Conservation (phyloP, 2,113 vertebrate genomes). For the Thinocorus orbignyianus region DNA sequence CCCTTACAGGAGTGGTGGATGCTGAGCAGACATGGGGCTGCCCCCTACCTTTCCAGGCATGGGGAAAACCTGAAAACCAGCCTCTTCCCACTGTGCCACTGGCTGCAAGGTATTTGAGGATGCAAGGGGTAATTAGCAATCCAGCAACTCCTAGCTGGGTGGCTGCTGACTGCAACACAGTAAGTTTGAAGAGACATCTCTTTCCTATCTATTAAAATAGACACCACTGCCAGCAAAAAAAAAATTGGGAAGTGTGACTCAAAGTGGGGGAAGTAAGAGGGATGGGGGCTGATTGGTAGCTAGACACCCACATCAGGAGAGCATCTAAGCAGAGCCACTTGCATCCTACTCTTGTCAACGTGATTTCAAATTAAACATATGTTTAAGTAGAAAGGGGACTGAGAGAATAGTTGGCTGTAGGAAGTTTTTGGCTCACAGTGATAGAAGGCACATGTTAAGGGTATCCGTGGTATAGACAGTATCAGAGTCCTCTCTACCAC, state of each 20-base stretch:
- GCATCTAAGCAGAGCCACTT: not conserved
- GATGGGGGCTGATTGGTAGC: not conserved
- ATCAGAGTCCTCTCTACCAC: not conserved
- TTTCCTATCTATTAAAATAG: constrained; percentile 35
- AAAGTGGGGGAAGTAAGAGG: constrained; percentile 34
- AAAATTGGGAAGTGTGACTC: constrained; percentile 11
- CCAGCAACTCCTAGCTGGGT: not conserved
- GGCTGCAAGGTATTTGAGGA: not conserved
- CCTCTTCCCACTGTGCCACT: not conserved
- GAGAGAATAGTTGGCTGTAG: not conserved
- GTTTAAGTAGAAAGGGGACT: not conserved
- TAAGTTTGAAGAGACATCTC: not conserved
- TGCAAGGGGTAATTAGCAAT: not conserved
- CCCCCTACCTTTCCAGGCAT: not conserved
- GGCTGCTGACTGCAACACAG: not conserved
- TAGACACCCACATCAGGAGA: constrained; percentile 52
- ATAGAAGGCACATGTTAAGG: not conserved
- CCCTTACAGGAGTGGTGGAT: not conserved
- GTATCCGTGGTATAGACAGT: not conserved
- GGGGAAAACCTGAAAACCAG: not conserved
- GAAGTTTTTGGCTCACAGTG: not conserved
- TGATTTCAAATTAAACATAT: constrained; percentile 10
- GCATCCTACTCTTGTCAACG: not conserved
- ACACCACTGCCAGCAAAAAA: not conserved
- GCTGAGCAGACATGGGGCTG: not conserved